Base-by-base conservation (phyloP, 1,140 invertebrate genomes). In the Trichonephila clavata region DNA sequence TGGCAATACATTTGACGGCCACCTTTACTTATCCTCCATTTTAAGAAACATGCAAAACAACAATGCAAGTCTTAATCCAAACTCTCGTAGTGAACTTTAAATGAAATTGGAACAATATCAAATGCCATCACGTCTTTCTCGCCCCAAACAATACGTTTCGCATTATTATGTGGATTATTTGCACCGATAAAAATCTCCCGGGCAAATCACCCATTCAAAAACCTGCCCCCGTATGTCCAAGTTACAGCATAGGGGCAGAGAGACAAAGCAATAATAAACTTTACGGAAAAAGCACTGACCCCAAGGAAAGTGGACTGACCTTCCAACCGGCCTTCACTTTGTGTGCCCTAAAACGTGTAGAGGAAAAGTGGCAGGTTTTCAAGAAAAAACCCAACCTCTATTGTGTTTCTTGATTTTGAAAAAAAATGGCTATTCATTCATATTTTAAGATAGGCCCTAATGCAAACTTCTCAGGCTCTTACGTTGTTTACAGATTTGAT, bases 251-350 rank as follows among this genome's bases (percentile, higher is more conserved):
- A 50, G 43, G 43, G 83, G 43, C 39, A 57, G 24, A 13, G 50
- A 50, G 50, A 84, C 83, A 84, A 84, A 24, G 57, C 59, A 84
- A 84, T 59, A 57, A 84, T 57, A 24, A 84, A 84, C 14, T 77
- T 77, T 60, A 20, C 4, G 18, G 27, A 87, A 87, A 39, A 87
- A 87, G 86, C 24, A 16, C 86, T 63, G 86, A 87, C 86, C 86
- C 60, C 60, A 87, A 87, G 60, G 86, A 87, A 87, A 87, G 86
- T 87, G 86, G 61, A 87, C 86, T 63, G 86, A 87, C 86, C 86
- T 87, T 87, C 86, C 60, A 57, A 21, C 8, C 60, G 86, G 86
- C 86, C 86, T 87, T 87, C 86, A 63, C 86, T 57, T n/a, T 57
- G 57, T 32, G 86, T 87, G 59, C 16, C 86, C 60, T 21, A 63